Evolutionary conservation across 2,797 vertebrate species (phyloP), one percentile per base, ranked within the genome.

Genomic region (Chanos chanos): DNA sequence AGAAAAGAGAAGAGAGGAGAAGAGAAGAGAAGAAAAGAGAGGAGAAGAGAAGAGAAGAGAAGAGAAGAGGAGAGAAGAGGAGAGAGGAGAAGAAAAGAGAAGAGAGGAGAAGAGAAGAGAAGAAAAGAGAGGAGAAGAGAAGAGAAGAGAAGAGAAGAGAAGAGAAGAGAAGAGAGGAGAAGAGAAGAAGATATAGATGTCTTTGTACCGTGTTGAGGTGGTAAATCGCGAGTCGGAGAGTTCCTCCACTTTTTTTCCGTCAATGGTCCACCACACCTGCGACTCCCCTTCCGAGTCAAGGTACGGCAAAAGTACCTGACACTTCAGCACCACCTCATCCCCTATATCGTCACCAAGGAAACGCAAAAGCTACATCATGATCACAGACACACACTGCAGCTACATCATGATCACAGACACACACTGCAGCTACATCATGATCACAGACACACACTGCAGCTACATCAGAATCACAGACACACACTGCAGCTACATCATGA

Each of bases 241-340:
- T 10, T 77, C 31, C 0, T 81, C 79, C 69, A 79, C 43, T 1
- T 30, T 73, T 56, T 64, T 72, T 50, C 83, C 85, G 5, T 89
- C 78, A 1, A 90, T 61, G 1, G 74, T 86, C 89, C 89, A 89
- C 85, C 86, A 85, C 1, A 88, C 74, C 0, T 70, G 48, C 31
- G 10, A 0, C 2, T 5, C 0, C 49, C 71, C 64, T 1, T 15
- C 44, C 0, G n/a, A n/a, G n/a, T 73, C 15, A 48, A 83, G 49
- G 68, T 75, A 69, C 0, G 86, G 85, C 40, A 90, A 68, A 2
- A 15, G 2, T 0, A 15, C 84, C 8, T 0, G 40, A 66, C 89
- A 90, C 1, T 18, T 5, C 62, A 90, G 74, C 3, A 2, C 37
- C 4, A 66, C 83, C 13, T 70, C 58, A 0, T 53, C 49, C 13